These are phyloP conservation scores for Diadophis punctatus DNA, from an alignment of 2,113 vertebrate species.

Conservation along the genomic window DNA sequence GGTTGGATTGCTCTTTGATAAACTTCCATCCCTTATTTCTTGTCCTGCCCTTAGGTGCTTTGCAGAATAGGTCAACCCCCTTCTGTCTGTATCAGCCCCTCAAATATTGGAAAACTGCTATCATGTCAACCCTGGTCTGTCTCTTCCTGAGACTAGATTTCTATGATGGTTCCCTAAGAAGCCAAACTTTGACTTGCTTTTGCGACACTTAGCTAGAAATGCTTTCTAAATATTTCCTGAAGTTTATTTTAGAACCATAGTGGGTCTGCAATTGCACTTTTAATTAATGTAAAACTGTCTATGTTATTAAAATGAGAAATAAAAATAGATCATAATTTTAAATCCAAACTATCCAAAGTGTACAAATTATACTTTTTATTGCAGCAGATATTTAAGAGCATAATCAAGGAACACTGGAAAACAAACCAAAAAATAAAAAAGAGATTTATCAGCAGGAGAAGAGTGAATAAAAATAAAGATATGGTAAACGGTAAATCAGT, in stretches of 20 bases:
- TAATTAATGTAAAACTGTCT: background rate
- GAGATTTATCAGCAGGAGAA: background rate
- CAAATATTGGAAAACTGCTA: background rate
- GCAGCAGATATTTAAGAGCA: background rate
- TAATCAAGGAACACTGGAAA: background rate
- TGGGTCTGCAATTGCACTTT: background rate
- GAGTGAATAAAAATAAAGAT: background rate
- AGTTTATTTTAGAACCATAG: background rate
- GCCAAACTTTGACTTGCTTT: background rate
- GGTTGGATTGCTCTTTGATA: background rate
- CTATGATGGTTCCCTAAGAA: conserved; percentile 11
- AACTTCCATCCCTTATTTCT: background rate
- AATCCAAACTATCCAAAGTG: background rate
- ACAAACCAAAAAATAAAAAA: background rate
- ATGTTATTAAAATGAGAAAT: background rate
- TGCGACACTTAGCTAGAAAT: background rate
- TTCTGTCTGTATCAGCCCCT: background rate
- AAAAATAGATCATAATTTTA: background rate
- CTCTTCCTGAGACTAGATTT: background rate
- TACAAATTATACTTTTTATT: background rate
- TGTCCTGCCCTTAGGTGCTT: background rate
- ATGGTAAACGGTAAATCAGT: background rate
- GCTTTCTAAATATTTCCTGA: background rate
- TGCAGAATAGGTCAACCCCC: background rate
- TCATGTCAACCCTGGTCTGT: background rate